Percentiles rank a stretch among this genome's conserved stretches.
These are phyloP conservation scores for Vollenhovia emeryi DNA, from an alignment of 1,140 invertebrate genomes.

Conservation along the genomic window DNA sequence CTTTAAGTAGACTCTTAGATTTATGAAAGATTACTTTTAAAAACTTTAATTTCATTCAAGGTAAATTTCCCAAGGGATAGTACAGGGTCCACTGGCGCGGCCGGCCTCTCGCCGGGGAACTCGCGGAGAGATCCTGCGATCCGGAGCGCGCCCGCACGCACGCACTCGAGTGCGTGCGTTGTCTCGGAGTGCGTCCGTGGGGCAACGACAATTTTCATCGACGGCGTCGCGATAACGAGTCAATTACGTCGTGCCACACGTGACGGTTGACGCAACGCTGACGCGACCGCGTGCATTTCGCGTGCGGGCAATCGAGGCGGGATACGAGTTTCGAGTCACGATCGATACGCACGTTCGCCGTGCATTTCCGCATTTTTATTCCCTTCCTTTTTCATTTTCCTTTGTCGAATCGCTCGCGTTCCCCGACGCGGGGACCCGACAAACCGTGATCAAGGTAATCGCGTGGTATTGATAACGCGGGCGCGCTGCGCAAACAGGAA, in stretches of 20 bases:
- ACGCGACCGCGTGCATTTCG: constrained; percentile 33
- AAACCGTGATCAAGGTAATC: constrained; percentile 73
- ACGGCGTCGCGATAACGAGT: constrained; percentile 51
- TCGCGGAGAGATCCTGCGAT: neutral
- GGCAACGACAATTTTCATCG: constrained; percentile 45
- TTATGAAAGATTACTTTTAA: too few species aligned
- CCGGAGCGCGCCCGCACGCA: neutral
- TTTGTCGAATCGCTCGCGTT: neutral
- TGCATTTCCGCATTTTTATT: constrained; percentile 11
- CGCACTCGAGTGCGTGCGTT: neutral
- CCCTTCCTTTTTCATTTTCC: too few species aligned
- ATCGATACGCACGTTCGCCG: neutral
- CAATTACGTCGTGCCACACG: constrained; percentile 54
- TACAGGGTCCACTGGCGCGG: too few species aligned
- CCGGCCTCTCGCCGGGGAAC: too few species aligned
- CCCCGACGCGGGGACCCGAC: neutral
- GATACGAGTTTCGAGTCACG: constrained; percentile 43
- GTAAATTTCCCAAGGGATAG: too few species aligned
- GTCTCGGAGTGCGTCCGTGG: neutral
- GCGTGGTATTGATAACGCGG: constrained; percentile 71
- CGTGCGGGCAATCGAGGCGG: too few species aligned
- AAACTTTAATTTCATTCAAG: too few species aligned
- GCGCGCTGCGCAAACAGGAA: constrained; percentile 65
- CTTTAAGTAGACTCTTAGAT: too few species aligned
- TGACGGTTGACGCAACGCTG: constrained; percentile 52